Base-by-base conservation (phyloP, 1,140 invertebrate species). In the Dreissena polymorpha region DNA sequence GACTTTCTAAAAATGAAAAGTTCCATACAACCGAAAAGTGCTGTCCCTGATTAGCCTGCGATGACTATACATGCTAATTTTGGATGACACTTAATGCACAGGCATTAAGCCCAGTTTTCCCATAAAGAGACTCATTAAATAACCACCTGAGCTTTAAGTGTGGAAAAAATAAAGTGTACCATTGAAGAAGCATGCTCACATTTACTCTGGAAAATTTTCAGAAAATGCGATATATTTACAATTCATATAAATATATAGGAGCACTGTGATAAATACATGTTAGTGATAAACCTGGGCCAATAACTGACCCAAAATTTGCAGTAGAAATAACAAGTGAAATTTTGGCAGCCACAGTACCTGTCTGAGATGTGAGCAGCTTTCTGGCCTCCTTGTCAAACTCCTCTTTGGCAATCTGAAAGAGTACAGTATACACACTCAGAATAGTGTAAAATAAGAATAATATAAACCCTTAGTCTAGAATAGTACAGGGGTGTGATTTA, bases 371-470 rank as follows among this genome's bases (percentile, higher is more conserved):
- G 83, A 97, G 93, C 0, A 97, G 93, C 90, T 95, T 94, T 53
- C 96, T 94, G 10, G 95, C 96, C 93, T 96, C 96, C 3, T 91
- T 89, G 90, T 97, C 96, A 93, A 97, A 97, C 85, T 97, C 95
- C 92, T 96, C 96, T 91, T 96, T 97, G 0, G 95, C 95, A 51
- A 93, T 93, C 94, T 95, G 84, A 69, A 87, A 80, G 76, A 81
- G 77, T 68, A 53, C 10, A 76, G n/a, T 73, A 67, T 18, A 13
- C 16, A 18, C 21, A 71, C 13, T 12, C 14, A 71, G 8, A 7
- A 29, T 10, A 25, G 29, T 7, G 13, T 14, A 71, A 10, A 21
- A 21, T 71, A 71, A 14, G 14, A 71, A 27, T 12, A 29, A 12
- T n/a, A n/a, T n/a, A n/a, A n/a, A n/a, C n/a, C n/a, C 12, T 39